Conservation (phyloP, 2,113 vertebrate genomes). For the Psilopogon haemacephalus region DNA sequence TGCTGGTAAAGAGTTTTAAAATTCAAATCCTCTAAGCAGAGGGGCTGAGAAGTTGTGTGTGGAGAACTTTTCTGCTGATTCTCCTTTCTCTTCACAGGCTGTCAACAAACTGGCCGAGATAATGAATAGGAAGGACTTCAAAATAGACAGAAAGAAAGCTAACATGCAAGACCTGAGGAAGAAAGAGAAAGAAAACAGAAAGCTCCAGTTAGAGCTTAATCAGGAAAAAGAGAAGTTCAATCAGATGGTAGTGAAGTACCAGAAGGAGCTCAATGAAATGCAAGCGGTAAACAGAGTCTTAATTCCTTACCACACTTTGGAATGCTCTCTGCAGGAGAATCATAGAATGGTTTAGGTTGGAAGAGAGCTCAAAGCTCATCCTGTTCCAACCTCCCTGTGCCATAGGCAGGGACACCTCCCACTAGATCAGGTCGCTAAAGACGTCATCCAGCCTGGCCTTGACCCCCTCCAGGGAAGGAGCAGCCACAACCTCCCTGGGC, state of each 20-base stretch:
- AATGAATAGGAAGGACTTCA: constrained; percentile 99
- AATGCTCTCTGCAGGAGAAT: neutral
- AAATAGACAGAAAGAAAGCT: constrained; percentile 95
- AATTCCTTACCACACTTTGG: neutral
- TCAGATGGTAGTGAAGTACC: constrained; percentile 95
- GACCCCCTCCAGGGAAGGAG: too few species aligned
- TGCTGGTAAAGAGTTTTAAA: neutral
- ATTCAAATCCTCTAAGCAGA: neutral
- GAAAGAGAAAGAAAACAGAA: constrained; percentile 98
- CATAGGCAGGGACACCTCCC: too few species aligned
- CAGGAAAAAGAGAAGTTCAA: constrained; percentile 99
- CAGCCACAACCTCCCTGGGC: too few species aligned
- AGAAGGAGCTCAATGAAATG: constrained; percentile 94
- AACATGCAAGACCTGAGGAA: constrained; percentile 95
- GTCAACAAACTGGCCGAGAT: constrained; percentile 99
- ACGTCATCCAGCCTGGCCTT: too few species aligned
- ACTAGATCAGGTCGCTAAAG: too few species aligned
- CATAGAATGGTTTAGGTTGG: too few species aligned
- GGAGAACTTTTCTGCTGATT: neutral
- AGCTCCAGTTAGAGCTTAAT: constrained; percentile 95
- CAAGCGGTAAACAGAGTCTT: constrained; percentile 85
- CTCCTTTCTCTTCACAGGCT: constrained; percentile 79
- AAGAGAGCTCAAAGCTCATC: too few species aligned
- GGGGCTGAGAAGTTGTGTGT: neutral
- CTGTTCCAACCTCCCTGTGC: too few species aligned